A percentile compares a stretch with the other conserved stretches of the same genome.
phyloP scores from a whole-genome alignment of 1,140 invertebrate species.

The Arion vulgaris region DNA sequence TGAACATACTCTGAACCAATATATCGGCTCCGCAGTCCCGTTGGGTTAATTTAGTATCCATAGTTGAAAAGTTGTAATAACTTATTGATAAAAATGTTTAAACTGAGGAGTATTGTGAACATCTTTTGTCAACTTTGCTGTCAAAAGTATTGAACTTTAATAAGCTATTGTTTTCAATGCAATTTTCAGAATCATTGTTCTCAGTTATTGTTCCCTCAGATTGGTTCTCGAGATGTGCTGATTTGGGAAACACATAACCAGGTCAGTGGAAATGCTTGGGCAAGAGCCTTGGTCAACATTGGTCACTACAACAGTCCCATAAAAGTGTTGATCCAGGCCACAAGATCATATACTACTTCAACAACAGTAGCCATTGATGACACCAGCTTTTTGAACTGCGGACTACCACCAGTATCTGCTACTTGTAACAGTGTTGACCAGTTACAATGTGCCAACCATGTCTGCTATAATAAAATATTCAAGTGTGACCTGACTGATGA shows the following conservation, averaged over 20 bases:
- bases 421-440: neutral
- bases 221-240: constrained; percentile 20
- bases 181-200: neutral
- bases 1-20: too few relatives aligned
- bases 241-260: constrained; percentile 11
- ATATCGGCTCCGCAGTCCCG: too few relatives aligned
- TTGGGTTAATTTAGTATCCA: too few relatives aligned
- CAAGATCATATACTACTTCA: constrained; percentile 8
- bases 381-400: constrained; percentile 31
- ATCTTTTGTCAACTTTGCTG: too few relatives aligned
- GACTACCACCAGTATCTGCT: neutral
- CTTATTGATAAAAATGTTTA: too few relatives aligned
- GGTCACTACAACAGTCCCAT: constrained; percentile 23
- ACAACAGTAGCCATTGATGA: constrained; percentile 34
- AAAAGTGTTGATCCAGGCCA: constrained; percentile 5
- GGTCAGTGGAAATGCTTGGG: constrained; percentile 16
- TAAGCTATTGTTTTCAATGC: too few relatives aligned
- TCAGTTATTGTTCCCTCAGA: constrained; percentile 10
- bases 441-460: constrained; percentile 27
- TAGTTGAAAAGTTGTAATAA: too few relatives aligned
- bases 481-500: constrained; percentile 66
- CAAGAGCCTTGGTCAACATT: constrained; percentile 12
- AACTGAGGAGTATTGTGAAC: too few relatives aligned
- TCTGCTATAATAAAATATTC: constrained; percentile 57
- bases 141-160: too few relatives aligned